phyloP scores from a whole-genome alignment of 2,888 invertebrate species.

The Apomyelois bistriatella region DNA sequence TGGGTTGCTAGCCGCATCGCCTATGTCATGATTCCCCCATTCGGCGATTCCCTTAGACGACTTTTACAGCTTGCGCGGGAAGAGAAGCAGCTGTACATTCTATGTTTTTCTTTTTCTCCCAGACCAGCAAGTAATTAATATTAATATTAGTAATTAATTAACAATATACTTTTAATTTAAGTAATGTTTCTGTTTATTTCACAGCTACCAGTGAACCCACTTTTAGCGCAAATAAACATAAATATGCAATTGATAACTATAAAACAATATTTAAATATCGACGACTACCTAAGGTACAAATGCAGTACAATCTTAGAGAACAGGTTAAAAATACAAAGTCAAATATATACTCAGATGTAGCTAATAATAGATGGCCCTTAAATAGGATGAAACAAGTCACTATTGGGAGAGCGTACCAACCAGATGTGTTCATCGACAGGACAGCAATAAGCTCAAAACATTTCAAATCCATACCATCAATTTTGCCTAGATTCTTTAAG shows the following conservation, averaged over 20 bases:
- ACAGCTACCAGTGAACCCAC: slow-evolving; percentile 20
- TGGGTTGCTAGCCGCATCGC: too few relatives aligned
- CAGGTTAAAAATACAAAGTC: slow-evolving; percentile 55
- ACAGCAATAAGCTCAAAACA: not conserved
- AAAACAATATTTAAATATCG: slow-evolving; percentile 49
- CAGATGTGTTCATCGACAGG: not conserved
- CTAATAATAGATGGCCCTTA: slow-evolving; percentile 56
- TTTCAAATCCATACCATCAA: slow-evolving; percentile 21
- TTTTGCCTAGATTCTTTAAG: slow-evolving; percentile 44
- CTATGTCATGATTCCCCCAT: too few relatives aligned
- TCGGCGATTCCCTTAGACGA: too few relatives aligned
- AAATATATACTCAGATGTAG: slow-evolving; percentile 42
- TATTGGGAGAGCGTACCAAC: not conserved
- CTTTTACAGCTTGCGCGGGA: too few relatives aligned
- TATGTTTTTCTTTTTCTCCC: too few relatives aligned
- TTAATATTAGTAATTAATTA: too few relatives aligned
- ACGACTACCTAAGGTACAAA: slow-evolving; percentile 50
- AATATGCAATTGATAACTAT: slow-evolving; percentile 51
- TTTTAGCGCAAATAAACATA: slow-evolving; percentile 24
- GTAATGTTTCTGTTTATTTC: slow-evolving; percentile 13
- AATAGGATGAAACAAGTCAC: slow-evolving; percentile 1
- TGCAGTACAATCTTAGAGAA: slow-evolving; percentile 58
- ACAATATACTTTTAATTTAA: not conserved
- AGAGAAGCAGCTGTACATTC: too few relatives aligned
- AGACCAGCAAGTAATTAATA: too few relatives aligned